Conservation (phyloP, 2,113 vertebrate genomes). For the Noturus placidus region DNA sequence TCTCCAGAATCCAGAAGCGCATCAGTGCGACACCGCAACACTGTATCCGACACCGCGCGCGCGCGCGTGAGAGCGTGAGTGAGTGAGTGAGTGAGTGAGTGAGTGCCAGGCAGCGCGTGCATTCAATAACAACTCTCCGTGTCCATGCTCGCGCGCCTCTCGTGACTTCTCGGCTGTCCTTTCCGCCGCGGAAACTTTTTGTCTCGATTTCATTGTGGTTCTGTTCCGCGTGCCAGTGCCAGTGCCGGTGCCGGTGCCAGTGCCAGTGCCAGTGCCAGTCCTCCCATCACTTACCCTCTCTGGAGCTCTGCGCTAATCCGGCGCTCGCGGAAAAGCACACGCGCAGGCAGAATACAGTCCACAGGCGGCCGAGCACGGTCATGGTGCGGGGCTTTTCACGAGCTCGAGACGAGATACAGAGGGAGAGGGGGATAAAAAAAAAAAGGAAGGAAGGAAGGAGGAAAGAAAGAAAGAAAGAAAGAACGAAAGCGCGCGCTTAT, state of each 20-base stretch:
- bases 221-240: too few relatives aligned
- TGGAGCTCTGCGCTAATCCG: constrained; percentile 88
- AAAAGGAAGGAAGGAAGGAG: neutral
- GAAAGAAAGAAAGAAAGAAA: neutral
- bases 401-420: neutral
- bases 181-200: constrained; percentile 66
- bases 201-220: too few relatives aligned
- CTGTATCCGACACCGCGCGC: neutral
- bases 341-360: constrained; percentile 88
- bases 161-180: neutral
- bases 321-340: constrained; percentile 78
- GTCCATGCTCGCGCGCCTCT: neutral
- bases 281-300: constrained; percentile 95
- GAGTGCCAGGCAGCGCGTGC: neutral
- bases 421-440: neutral
- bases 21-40: neutral
- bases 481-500: constrained; percentile 59
- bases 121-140: neutral
- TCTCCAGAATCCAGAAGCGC: constrained; percentile 13
- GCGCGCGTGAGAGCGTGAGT: neutral
- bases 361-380: constrained; percentile 81
- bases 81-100: neutral
- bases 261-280: too few relatives aligned
- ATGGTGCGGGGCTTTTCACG: constrained; percentile 75
- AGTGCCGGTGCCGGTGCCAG: too few relatives aligned